A percentile compares a stretch with the other conserved stretches of the same genome.
Conservation (phyloP, 2,888 invertebrate genomes). For the Caenorhabditis doughertyi region DNA sequence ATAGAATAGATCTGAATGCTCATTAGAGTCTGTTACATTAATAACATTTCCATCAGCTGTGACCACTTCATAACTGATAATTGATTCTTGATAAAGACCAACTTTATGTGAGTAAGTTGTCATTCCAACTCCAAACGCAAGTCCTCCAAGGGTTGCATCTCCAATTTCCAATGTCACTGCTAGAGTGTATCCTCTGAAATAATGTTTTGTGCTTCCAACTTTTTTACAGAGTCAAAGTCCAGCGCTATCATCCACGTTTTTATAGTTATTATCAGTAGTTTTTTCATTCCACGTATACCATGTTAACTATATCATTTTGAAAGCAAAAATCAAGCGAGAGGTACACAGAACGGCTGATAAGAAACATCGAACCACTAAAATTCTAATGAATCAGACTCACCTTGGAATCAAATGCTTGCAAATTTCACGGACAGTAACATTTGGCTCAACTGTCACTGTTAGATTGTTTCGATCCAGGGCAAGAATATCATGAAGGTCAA, state of each 20-base stretch:
- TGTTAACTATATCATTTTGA: slow-evolving; percentile 29
- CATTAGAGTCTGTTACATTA: slow-evolving; percentile 84
- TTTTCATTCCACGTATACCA: slow-evolving; percentile 11
- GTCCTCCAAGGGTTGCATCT: slow-evolving; percentile 88
- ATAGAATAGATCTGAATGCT: slow-evolving; percentile 86
- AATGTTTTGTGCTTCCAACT: background rate
- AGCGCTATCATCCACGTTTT: slow-evolving; percentile 12
- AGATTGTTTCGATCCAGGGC: slow-evolving; percentile 86
- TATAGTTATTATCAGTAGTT: slow-evolving; percentile 29
- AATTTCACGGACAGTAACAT: slow-evolving; percentile 87
- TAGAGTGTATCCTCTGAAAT: slow-evolving; percentile 86
- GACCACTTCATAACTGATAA: slow-evolving; percentile 87
- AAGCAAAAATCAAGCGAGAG: slow-evolving; percentile 7
- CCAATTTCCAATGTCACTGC: slow-evolving; percentile 88
- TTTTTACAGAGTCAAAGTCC: slow-evolving; percentile 10
- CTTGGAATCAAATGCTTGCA: slow-evolving; percentile 86
- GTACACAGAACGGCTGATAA: slow-evolving; percentile 21
- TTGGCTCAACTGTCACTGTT: slow-evolving; percentile 87
- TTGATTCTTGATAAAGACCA: slow-evolving; percentile 88
- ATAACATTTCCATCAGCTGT: slow-evolving; percentile 86
- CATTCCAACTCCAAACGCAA: slow-evolving; percentile 88
- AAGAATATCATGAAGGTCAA: slow-evolving; percentile 87
- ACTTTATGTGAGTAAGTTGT: slow-evolving; percentile 88
- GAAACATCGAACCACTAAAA: background rate
- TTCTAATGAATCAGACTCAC: slow-evolving; percentile 34